phyloP scores from a whole-genome alignment of 2,113 vertebrate species.

The Datnioides undecimradiatus region DNA sequence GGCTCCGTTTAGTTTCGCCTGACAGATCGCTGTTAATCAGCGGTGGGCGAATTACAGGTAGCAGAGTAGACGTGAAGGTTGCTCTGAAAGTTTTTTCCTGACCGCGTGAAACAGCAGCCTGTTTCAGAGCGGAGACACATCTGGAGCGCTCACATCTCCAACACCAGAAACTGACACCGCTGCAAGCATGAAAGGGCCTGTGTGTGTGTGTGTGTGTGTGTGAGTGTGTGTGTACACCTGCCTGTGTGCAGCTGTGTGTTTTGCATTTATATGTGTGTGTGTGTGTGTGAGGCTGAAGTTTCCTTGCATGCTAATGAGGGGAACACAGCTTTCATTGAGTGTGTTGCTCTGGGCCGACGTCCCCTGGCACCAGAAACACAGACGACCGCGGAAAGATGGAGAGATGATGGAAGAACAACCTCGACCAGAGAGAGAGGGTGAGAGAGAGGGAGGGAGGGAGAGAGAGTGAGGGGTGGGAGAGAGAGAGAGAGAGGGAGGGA shows the following conservation, averaged over 20 bases:
- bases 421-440: neutral
- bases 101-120: constrained; percentile 51
- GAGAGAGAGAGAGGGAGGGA: neutral
- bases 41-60: too few species aligned
- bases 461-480: neutral
- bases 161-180: constrained; percentile 46
- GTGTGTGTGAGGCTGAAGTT: constrained; percentile 34
- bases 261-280: constrained; percentile 32
- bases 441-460: neutral
- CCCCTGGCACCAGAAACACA: constrained; percentile 60
- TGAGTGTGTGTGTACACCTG: constrained; percentile 29
- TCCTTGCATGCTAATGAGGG: constrained; percentile 67
- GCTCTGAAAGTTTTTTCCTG: neutral
- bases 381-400: constrained; percentile 69
- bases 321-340: constrained; percentile 73
- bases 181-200: constrained; percentile 13
- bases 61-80: too few species aligned
- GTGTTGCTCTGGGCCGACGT: constrained; percentile 48
- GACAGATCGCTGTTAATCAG: too few species aligned
- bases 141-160: constrained; percentile 47
- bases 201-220: constrained; percentile 52
- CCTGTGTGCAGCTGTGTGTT: neutral
- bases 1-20: too few species aligned
- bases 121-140: constrained; percentile 60
- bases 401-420: constrained; percentile 63